A percentile compares a stretch with the other conserved stretches of the same genome.
Conservation (phyloP, 2,113 vertebrate genomes). For the Oncorhynchus keta region DNA sequence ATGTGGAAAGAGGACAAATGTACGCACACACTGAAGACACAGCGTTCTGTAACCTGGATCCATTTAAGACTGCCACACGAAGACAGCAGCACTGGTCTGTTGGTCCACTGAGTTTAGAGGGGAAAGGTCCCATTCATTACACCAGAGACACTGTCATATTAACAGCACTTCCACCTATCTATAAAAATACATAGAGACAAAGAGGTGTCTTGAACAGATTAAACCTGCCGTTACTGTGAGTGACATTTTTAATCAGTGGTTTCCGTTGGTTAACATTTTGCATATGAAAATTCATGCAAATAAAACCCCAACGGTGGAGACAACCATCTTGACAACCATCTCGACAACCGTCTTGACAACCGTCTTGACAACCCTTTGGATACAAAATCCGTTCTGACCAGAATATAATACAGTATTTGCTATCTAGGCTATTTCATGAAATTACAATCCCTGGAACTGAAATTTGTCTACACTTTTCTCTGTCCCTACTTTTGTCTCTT, state of each 20-base stretch:
- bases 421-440: not conserved
- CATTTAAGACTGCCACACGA: slow-evolving; percentile 51
- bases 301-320: not conserved
- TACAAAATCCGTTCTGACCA: not conserved
- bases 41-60: slow-evolving; percentile 46
- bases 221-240: slow-evolving; percentile 16
- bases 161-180: no score
- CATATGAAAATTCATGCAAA: slow-evolving; percentile 18
- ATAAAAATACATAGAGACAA: not conserved
- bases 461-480: no score
- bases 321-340: not conserved
- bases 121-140: slow-evolving; percentile 14
- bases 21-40: not conserved
- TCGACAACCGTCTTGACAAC: not conserved
- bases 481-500: not conserved
- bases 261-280: not conserved
- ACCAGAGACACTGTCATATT: slow-evolving; percentile 45
- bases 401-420: not conserved
- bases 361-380: not conserved
- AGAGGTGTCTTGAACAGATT: slow-evolving; percentile 15
- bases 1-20: slow-evolving; percentile 28
- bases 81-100: slow-evolving; percentile 23
- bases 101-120: not conserved
- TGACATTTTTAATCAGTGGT: not conserved
- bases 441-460: not conserved